Evolutionary conservation across 2,888 invertebrate species (phyloP), one percentile per base, ranked within the genome.

Genomic region (Lasius fuliginosus): DNA sequence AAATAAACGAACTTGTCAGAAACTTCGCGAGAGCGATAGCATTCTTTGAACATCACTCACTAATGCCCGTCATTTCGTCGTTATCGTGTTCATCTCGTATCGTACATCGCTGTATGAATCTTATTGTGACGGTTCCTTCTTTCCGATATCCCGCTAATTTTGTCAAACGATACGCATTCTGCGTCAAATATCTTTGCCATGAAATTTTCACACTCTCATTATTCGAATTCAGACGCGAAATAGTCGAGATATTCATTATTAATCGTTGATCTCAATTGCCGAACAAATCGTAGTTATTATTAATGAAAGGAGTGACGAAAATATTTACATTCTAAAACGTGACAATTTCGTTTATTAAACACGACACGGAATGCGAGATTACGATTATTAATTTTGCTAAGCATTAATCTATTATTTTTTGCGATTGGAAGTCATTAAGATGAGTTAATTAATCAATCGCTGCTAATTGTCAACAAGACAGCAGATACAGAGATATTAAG

Each of bases 381-480:
- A 42, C n/a, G 23, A 69, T 56, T 58, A 69, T 77, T 60, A 68
- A 42, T 58, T 68, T 68, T 23, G 40, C 53, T 67, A 56, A 67
- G 40, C 30, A 67, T 56, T 77, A 77, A 68, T 77, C 42, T 30
- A 40, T 23, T 15, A 15, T 27, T 68, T 77, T 68, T n/a, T 30
- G 42, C 30, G 69, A 77, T 77, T 68, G 56, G 56, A 23, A 42
- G 68, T 58, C 23, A 77, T 77, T 77, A 58, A 58, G 23, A 30
- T 30, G 69, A 58, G 42, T 58, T 68, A 77, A 77, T 77, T 77
- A 68, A 40, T 42, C 68, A 77, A 58, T 58, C 42, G 77, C 30
- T 77, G 40, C 56, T 75, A 64, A 46, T 76, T 58, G 77, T 42
- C 77, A 77, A 77, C 68, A 68, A 42, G 69, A 67, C 40, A 65